phyloP scores from a whole-genome alignment of 2,888 invertebrate genomes.

The Phalera bucephala region DNA sequence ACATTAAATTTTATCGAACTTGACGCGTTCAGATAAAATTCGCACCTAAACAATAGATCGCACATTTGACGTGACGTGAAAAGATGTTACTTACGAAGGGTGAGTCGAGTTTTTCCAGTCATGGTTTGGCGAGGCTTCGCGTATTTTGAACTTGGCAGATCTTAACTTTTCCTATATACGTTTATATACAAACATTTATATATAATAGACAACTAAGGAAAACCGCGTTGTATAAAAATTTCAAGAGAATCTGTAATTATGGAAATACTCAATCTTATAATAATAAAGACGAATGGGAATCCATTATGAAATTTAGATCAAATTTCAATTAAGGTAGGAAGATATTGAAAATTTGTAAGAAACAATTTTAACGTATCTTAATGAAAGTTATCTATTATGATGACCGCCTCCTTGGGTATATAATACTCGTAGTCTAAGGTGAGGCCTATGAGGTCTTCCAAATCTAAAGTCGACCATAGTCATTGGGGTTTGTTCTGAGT shows the following conservation, averaged over 20 bases:
- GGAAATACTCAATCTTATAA: slow-evolving; percentile 21
- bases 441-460: too few relatives aligned
- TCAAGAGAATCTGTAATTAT: slow-evolving; percentile 26
- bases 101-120: not conserved
- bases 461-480: too few relatives aligned
- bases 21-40: slow-evolving; percentile 35
- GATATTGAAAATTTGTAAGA: not conserved
- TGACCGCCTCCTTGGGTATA: too few relatives aligned
- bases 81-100: slow-evolving; percentile 21
- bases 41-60: slow-evolving; percentile 32
- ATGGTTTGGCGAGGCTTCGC: too few relatives aligned
- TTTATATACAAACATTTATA: too few relatives aligned
- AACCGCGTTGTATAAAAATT: slow-evolving; percentile 23
- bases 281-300: slow-evolving; percentile 13
- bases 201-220: slow-evolving; percentile 24
- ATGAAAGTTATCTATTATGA: too few relatives aligned
- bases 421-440: too few relatives aligned
- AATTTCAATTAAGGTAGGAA: slow-evolving; percentile 9
- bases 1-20: slow-evolving; percentile 41
- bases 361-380: not conserved
- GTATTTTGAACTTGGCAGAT: too few relatives aligned
- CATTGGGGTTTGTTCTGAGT: too few relatives aligned
- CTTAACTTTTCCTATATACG: too few relatives aligned
- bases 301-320: slow-evolving; percentile 21
- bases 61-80: slow-evolving; percentile 36